phyloP scores from a whole-genome alignment of 37 sponge, comb jelly and placozoan genomes.

The Diacarnus erythraeanus region DNA sequence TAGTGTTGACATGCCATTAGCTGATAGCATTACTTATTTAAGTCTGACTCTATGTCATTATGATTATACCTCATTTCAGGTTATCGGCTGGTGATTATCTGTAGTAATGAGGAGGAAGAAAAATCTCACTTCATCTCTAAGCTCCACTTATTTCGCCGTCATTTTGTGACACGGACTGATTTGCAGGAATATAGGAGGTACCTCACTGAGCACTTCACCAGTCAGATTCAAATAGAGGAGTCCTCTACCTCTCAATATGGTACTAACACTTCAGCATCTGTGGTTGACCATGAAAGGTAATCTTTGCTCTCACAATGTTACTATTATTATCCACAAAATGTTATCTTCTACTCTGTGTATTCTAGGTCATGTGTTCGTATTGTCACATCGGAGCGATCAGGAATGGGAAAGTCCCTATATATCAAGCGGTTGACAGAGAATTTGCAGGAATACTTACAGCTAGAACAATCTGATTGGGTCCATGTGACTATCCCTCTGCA shows the following conservation, averaged over 20 bases:
- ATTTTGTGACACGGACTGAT: background rate
- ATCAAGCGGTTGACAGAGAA: conserved; percentile 45
- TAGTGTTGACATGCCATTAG: too few species aligned
- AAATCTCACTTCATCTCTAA: conserved; percentile 56
- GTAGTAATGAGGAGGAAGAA: conserved; percentile 65
- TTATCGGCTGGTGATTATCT: conserved; percentile 61
- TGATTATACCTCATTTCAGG: too few species aligned
- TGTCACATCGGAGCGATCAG: conserved; percentile 58
- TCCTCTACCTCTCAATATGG: background rate
- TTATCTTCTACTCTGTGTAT: background rate
- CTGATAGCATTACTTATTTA: too few species aligned
- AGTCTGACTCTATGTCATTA: too few species aligned
- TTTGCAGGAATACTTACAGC: background rate
- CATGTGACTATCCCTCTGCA: conserved; percentile 58
- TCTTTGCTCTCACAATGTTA: too few species aligned
- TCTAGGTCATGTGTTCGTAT: conserved; percentile 51
- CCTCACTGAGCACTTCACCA: conserved; percentile 21
- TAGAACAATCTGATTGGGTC: background rate
- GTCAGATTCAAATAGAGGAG: background rate
- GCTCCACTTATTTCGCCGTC: conserved; percentile 28
- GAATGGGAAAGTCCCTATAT: conserved; percentile 81
- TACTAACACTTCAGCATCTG: background rate
- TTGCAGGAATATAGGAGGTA: conserved; percentile 9
- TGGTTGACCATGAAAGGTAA: conserved; percentile 42
- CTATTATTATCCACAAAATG: too few species aligned